Evolutionary conservation across 2,113 vertebrate genomes (phyloP).

Genomic region (Rhinopithecus roxellana): DNA sequence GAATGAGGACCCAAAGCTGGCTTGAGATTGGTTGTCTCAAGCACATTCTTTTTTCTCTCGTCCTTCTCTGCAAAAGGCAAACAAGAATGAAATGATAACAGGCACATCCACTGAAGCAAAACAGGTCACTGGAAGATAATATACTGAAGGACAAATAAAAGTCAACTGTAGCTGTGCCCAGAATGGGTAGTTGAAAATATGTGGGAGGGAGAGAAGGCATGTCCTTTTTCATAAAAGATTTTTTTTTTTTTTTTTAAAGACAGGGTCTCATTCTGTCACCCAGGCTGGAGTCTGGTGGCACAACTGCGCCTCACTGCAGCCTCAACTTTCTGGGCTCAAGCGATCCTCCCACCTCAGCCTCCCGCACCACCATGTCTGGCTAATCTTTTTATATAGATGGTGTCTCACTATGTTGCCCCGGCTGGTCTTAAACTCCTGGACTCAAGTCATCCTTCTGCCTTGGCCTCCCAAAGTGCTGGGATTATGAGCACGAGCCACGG

Average conservation of each 20-base stretch:
- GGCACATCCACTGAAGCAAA: slow-evolving; percentile 57
- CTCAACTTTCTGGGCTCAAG: too few relatives aligned
- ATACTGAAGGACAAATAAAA: slow-evolving; percentile 29
- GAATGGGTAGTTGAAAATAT: background rate
- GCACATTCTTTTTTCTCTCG: background rate
- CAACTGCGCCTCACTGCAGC: too few relatives aligned
- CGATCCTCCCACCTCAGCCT: too few relatives aligned
- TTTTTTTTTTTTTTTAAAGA: background rate
- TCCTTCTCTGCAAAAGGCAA: slow-evolving; percentile 38
- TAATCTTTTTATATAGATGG: too few relatives aligned
- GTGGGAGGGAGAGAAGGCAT: background rate
- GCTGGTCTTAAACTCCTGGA: too few relatives aligned
- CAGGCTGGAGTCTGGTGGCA: too few relatives aligned
- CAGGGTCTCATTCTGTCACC: too few relatives aligned
- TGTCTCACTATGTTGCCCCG: too few relatives aligned
- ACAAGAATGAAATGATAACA: slow-evolving; percentile 37
- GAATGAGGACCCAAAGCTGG: background rate
- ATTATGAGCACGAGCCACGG: too few relatives aligned
- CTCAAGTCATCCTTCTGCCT: too few relatives aligned
- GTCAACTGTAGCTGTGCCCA: background rate
- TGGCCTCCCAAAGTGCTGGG: too few relatives aligned
- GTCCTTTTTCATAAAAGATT: background rate
- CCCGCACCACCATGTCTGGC: too few relatives aligned
- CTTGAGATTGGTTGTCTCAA: background rate
- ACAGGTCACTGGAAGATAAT: slow-evolving; percentile 61